These are phyloP conservation scores for Silurus lanzhouensis DNA, from an alignment of 2,797 vertebrate species.

Conservation along the genomic window DNA sequence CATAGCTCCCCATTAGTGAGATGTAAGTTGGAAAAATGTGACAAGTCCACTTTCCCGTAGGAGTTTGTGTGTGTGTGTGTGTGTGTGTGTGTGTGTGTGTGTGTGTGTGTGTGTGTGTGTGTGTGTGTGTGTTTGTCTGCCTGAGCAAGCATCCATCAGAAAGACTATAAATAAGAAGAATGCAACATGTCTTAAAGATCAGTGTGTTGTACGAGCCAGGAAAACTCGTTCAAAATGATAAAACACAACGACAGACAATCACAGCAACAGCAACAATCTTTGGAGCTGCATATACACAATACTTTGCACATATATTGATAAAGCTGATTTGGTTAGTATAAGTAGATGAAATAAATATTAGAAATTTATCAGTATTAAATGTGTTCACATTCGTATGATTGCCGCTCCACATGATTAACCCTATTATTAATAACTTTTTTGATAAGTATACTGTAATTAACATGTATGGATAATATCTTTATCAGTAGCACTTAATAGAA, in stretches of 20 bases:
- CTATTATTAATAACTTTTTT: no score
- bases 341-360: not conserved
- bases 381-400: not conserved
- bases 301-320: not conserved
- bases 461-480: no score
- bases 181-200: constrained; percentile 26
- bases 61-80: constrained; percentile 29
- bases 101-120: constrained; percentile 12
- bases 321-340: not conserved
- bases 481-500: no score
- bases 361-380: not conserved
- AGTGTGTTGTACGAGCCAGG: constrained; percentile 22
- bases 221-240: constrained; percentile 24
- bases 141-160: constrained; percentile 19
- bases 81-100: constrained; percentile 31
- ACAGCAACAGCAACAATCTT: not conserved
- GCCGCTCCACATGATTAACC: not conserved
- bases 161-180: constrained; percentile 34
- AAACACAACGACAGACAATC: constrained; percentile 12
- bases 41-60: constrained; percentile 47
- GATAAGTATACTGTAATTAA: no score
- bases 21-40: constrained; percentile 49
- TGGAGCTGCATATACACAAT: not conserved
- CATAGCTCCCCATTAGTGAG: constrained; percentile 46
- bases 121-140: constrained; percentile 12